phyloP scores from a whole-genome alignment of 2,797 vertebrate species.

The Gymnoscopelus microlampas region DNA sequence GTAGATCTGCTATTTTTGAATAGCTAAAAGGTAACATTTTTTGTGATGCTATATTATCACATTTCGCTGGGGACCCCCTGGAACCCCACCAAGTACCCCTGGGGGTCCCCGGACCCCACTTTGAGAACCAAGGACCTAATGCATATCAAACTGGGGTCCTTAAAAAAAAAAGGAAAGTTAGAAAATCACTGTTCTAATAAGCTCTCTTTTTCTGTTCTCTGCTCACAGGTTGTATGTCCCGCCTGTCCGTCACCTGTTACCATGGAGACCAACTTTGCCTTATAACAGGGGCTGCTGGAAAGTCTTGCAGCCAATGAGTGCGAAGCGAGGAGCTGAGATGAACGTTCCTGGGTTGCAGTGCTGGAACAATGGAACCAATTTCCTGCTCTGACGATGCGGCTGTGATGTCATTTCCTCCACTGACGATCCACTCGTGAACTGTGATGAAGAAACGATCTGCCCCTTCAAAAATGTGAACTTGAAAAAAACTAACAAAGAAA shows the following conservation, averaged over 20 bases:
- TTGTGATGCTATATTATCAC: too few species aligned
- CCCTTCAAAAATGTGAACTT: too few species aligned
- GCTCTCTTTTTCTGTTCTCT: slow-evolving; percentile 41
- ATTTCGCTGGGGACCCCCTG: too few species aligned
- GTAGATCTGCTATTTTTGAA: too few species aligned
- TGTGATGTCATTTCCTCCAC: slow-evolving; percentile 3
- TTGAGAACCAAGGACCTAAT: too few species aligned
- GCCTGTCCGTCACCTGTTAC: slow-evolving; percentile 46
- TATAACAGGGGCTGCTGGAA: slow-evolving; percentile 36
- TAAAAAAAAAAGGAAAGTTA: too few species aligned
- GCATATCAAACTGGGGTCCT: too few species aligned
- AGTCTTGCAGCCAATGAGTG: slow-evolving; percentile 43
- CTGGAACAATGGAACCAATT: slow-evolving; percentile 11
- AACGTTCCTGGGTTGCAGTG: slow-evolving; percentile 49
- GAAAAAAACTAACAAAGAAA: slow-evolving; percentile 32
- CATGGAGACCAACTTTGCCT: slow-evolving; percentile 52
- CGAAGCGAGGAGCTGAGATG: slow-evolving; percentile 43
- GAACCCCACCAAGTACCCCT: too few species aligned
- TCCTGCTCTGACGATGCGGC: too few species aligned
- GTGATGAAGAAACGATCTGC: background rate
- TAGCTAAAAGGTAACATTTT: too few species aligned
- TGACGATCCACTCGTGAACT: slow-evolving; percentile 54
- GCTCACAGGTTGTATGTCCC: slow-evolving; percentile 48
- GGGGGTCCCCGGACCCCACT: too few species aligned
- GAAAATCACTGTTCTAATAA: too few species aligned